Evolutionary conservation across 2,113 vertebrate genomes (phyloP), one percentile per base, ranked within the genome.

Genomic region (Vireo altiloquus): DNA sequence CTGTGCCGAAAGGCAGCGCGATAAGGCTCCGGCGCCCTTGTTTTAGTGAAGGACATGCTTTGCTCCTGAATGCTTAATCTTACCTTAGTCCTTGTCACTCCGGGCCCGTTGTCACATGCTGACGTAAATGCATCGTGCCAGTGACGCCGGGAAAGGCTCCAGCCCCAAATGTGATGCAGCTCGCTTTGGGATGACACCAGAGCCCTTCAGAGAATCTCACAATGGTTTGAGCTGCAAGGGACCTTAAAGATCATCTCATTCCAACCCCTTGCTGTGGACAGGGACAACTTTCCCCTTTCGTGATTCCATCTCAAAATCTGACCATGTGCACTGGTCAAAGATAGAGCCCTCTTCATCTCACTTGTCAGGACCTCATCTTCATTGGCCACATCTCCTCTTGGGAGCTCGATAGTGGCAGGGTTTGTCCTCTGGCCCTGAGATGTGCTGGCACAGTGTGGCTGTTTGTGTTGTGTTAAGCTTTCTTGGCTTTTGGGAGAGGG

Each of bases 271-370:
- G 40, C 35, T 3, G 0, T 49, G 25, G 63, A 2, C 35, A 54
- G 63, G 71, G 54, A 49, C 16, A 11, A 15, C 7, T 63, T 37
- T 69, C 21, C 27, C 10, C 7, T 11, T 54, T 4, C 0, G 0
- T 24, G 33, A 12, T 53, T 84, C 52, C 3, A 1, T 35, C 65
- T 61, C 10, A 31, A 59, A 83, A 39, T 64, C 35, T 17, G 10
- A 1, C 10, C 17, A 1, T 1, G 10, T 52, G 35, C 11, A 0
- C 8, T 52, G 22, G 11, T 57, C 3, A 40, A 31, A 21, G 1
- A 0, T 15, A 20, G 35, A 89, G 27, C 25, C 33, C 5, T n/a
- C 35, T 82, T 70, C 1, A 1, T 70, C 63, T 89, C 7, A 0
- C 27, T n/a, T 53, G 15, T 42, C 57, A 24, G 24, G 50, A 68